Evolutionary conservation across 2,113 vertebrate species (phyloP), one percentile per base, ranked within the genome.

Genomic region (Lamprologus callipterus): DNA sequence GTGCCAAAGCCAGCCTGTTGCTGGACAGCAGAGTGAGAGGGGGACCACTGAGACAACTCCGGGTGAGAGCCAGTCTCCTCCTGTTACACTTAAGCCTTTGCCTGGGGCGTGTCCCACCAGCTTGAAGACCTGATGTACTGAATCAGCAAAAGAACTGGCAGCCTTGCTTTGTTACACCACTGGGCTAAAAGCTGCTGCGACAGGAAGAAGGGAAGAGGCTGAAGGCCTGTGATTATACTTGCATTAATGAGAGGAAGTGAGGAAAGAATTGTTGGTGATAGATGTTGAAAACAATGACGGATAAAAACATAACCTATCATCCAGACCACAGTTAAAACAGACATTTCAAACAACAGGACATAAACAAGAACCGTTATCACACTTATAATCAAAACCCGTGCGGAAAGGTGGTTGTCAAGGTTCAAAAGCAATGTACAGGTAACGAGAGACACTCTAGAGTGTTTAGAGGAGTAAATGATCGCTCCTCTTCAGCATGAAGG

Each of bases 1-100:
- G 23, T 94, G 95, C 93, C 96, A 94, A 91, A 96, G 90, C 82
- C 91, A 94, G 65, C 93, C 92, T 11, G 82, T 85, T 42, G 82
- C 83, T 42, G 81, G 40, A 68, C 91, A 88, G 82, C 86, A 51
- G 81, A 35, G 54, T 60, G 92, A 89, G 80, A 31, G 35, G 33
- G 92, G 89, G 73, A 86, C 65, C 8, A 5, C 26, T 5, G 81
- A 91, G 63, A 85, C 85, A 28, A 58, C 79, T 81, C 90, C 78
- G 55, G 92, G 89, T 90, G 89, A 63, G 83, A 93, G 23, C 84
- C 92, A 85, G 12, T 60, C 89, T 73, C 26, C 90, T 37, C 75
- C 70, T 12, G 88, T 87, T 93, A 83, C 82, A 47, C 23, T 88
- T 37, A 89, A 91, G 88, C 93, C 92, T 93, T 94, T 90, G 81